Evolutionary conservation across 1,140 invertebrate species (phyloP), one percentile per base, ranked within the genome.

Genomic region (Drosophila bipectinata): DNA sequence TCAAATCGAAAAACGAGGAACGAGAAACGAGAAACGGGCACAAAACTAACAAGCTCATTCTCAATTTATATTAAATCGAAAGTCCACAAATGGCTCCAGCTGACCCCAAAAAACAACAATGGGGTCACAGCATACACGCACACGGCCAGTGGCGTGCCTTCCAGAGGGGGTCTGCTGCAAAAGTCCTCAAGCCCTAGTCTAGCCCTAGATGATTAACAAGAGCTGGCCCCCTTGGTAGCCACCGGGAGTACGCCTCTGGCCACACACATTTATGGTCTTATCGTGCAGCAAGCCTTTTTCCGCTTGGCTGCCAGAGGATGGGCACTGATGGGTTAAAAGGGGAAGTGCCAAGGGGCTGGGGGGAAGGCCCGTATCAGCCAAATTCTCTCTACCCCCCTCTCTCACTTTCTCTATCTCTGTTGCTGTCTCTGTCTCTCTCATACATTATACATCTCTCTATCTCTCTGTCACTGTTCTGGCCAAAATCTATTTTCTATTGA

Each of bases 11-110:
- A 37, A 37, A 26, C 32, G 32, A 59, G 53, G 28, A 60, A 32
- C 34, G 39, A 44, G 55, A 53, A 34, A 28, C 63, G 59, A 56
- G 71, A 73, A 66, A 74, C 58, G 64, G 71, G 71, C 44, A 51
- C 64, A 71, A 75, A 85, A 87, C 82, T 87, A 85, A 87, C 82
- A 81, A 85, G 82, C 77, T 85, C 77, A 79, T 79, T 84, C 84
- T 81, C 82, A 85, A 85, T 85, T 87, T 85, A 85, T 81, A 81
- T 87, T 80, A 85, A 81, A 87, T 87, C 81, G 81, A 78, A 81
- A 67, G 57, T 71, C 56, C 67, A 49, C 59, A 81, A 76, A 68
- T 71, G 55, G 57, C 39, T 69, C 34, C 67, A 69, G 64, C 64
- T 69, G 67, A 69, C 67, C 66, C 67, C 67, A 69, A 69, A 69